phyloP scores from a whole-genome alignment of 2,888 invertebrate genomes.

The Baronia brevicornis region DNA sequence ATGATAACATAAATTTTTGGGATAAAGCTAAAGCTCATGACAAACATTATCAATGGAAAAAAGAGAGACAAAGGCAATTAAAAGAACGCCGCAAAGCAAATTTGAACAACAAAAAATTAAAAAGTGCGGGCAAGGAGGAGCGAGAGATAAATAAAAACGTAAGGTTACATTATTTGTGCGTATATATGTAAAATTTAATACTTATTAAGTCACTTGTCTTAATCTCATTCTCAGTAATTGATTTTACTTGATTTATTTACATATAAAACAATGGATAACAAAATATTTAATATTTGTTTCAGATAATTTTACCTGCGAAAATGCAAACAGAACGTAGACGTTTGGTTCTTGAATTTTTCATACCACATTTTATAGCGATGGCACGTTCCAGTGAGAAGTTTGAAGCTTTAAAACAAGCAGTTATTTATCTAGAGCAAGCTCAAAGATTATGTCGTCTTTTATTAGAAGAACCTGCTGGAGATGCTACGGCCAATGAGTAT shows the following conservation, averaged over 20 bases:
- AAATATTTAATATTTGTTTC: constrained; percentile 32
- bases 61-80: constrained; percentile 51
- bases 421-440: constrained; percentile 82
- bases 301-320: constrained; percentile 56
- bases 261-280: too few species aligned
- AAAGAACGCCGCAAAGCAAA: constrained; percentile 50
- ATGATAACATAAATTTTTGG: constrained; percentile 54
- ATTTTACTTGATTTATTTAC: not conserved
- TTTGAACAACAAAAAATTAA: constrained; percentile 40
- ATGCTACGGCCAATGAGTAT: constrained; percentile 70
- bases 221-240: too few species aligned
- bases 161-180: constrained; percentile 31
- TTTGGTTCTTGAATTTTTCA: constrained; percentile 81
- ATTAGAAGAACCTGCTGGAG: constrained; percentile 73
- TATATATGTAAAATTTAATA: constrained; percentile 11
- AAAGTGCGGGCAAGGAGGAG: constrained; percentile 46
- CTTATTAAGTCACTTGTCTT: too few species aligned
- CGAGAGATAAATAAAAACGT: constrained; percentile 74
- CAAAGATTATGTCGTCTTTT: constrained; percentile 78
- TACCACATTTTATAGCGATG: constrained; percentile 83
- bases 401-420: constrained; percentile 76
- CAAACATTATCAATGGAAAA: constrained; percentile 68
- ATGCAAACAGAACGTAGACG: constrained; percentile 77
- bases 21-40: constrained; percentile 67
- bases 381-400: constrained; percentile 78